Evolutionary conservation across 2,888 invertebrate species (phyloP), one percentile per base, ranked within the genome.

Genomic region (Neria commutata): DNA sequence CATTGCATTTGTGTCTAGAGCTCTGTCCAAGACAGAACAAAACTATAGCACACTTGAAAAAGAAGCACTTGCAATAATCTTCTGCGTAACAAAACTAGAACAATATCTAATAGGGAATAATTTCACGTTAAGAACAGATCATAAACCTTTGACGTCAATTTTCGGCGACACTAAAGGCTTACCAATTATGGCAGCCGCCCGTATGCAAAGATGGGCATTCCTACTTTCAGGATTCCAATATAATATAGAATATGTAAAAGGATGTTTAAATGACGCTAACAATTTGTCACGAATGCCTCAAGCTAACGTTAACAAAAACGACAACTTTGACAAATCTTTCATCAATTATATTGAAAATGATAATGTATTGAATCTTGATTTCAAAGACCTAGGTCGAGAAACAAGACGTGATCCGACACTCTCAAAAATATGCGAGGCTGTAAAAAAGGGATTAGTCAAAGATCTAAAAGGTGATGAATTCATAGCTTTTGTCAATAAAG

Each of bases 111-210:
- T 60, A 4, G 48, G 51, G 2, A 56, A 60, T 29, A 24, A 23
- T 11, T 56, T 60, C 14, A 25, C 34, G 21, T 45, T 53, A 8
- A 8, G 16, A 56, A 53, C 60, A 6, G 60, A 60, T 21, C 57
- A 57, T 0, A 34, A 56, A 24, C 46, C 51, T 2, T 51, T 57
- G 11, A 19, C 51, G 10, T 17, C 56, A 10, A 51, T 51, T 16
- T 57, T 57, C 25, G 57, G 57, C 17, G 57, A 57, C 23, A 52
- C 34, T 21, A 57, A 52, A 52, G 46, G 52, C 8, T 34, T 57
- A 19, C 47, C 50, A 40, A 14, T 56, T 1, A 56, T 56, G 50
- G 56, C 52, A 21, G 48, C 53, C 14, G 48, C 58, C 23, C 24
- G 53, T 10, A 54, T 58, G 40, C 25, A 46, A 29, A 34, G 53